Evolutionary conservation across 2,888 invertebrate genomes (phyloP).

Genomic region (Brachyptera risi): DNA sequence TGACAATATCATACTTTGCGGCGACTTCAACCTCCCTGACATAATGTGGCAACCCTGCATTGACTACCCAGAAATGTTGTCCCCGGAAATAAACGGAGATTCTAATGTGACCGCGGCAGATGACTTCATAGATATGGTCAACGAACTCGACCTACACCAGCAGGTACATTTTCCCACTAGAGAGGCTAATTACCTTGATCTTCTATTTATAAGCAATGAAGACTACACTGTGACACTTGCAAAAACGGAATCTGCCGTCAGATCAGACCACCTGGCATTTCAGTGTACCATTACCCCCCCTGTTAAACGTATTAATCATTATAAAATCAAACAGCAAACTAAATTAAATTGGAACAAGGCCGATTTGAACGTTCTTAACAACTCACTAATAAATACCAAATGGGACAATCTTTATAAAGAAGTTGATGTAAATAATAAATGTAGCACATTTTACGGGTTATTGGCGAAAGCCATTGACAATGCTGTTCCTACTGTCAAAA

Average conservation of each 20-base stretch:
- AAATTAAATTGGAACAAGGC: constrained; percentile 1
- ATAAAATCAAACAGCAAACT: too few species aligned
- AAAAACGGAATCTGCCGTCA: background rate
- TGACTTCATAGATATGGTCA: background rate
- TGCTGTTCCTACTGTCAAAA: constrained; percentile 3
- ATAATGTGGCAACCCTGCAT: background rate
- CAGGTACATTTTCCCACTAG: background rate
- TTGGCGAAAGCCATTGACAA: background rate
- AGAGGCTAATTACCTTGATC: background rate
- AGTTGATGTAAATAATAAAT: background rate
- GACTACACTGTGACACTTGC: background rate
- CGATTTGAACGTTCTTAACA: background rate
- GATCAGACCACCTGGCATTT: background rate
- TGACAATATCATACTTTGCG: background rate
- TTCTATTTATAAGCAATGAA: background rate
- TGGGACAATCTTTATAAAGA: background rate
- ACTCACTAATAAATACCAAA: background rate
- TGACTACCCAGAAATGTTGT: background rate
- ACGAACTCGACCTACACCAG: background rate
- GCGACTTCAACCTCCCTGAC: constrained; percentile 1
- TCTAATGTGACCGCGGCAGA: background rate
- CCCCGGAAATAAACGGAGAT: background rate
- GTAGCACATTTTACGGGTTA: background rate
- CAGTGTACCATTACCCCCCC: background rate
- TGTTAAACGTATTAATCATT: too few species aligned